Evolutionary conservation across 2,113 vertebrate species (phyloP).

Genomic region (Athene noctua): DNA sequence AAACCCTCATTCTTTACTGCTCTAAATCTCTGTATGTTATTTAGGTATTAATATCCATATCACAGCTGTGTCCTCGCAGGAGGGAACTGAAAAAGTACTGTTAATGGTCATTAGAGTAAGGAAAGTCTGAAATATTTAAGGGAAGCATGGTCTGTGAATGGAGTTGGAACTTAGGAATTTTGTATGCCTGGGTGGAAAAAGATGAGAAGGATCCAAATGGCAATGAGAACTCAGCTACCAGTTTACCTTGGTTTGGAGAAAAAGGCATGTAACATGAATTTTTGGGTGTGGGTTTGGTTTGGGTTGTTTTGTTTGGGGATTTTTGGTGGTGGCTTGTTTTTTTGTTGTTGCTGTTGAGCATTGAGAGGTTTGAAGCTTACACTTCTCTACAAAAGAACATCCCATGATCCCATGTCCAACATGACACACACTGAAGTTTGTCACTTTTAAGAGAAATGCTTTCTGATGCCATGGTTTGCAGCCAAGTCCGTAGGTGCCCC

Average conservation of each 20-base stretch:
- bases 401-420: accelerated
- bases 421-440: not conserved
- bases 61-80: constrained; percentile 5
- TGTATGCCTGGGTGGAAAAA: not conserved
- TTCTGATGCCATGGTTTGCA: not conserved
- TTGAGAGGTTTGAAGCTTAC: not conserved
- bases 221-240: not conserved
- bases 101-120: not conserved
- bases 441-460: not conserved
- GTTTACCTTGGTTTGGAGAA: not conserved
- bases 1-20: not conserved
- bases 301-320: not conserved
- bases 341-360: not conserved
- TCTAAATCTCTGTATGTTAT: not conserved
- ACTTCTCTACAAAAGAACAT: not conserved
- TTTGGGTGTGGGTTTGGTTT: no score
- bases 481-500: not conserved
- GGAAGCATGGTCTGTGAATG: not conserved
- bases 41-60: not conserved
- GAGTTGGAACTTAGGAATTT: not conserved
- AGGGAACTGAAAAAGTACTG: not conserved
- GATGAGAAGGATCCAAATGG: not conserved
- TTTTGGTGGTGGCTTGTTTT: not conserved
- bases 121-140: not conserved
- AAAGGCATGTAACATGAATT: accelerated